Conservation (phyloP, 2,113 vertebrate genomes). For the Neotragus moschatus region DNA sequence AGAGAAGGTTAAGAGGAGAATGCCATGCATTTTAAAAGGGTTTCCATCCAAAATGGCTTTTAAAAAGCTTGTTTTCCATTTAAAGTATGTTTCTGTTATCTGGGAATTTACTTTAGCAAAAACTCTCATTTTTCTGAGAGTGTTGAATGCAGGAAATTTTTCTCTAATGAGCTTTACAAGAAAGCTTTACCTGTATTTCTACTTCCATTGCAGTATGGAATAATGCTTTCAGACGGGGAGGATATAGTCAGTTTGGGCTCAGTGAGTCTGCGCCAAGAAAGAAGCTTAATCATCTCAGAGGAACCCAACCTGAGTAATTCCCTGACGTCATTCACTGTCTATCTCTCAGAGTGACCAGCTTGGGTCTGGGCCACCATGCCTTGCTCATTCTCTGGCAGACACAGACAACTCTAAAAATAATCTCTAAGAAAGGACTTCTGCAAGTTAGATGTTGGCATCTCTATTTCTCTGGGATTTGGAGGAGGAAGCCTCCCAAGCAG, state of each 20-base stretch:
- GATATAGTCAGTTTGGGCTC: conserved; percentile 41
- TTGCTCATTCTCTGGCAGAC: conserved; percentile 68
- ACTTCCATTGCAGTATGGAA: not conserved
- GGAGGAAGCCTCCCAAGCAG: not conserved
- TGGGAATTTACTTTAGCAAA: conserved; percentile 29
- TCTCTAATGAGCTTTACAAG: conserved; percentile 8
- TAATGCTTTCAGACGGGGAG: conserved; percentile 25
- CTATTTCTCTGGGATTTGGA: not conserved
- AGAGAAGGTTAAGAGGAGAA: conserved; percentile 44
- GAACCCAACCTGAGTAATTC: conserved; percentile 69
- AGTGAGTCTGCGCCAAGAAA: conserved; percentile 52
- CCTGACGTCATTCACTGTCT: conserved; percentile 66
- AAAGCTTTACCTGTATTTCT: conserved; percentile 25
- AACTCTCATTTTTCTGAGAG: not conserved
- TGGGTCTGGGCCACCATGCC: conserved; percentile 54
- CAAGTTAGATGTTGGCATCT: conserved; percentile 34
- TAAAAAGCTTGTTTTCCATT: not conserved
- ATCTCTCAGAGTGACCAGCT: conserved; percentile 52
- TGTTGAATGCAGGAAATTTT: not conserved
- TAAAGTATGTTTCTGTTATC: conserved; percentile 7
- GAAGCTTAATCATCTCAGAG: conserved; percentile 64
- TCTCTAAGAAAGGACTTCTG: conserved; percentile 52
- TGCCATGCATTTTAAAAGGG: conserved; percentile 24
- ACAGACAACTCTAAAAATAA: conserved; percentile 68
- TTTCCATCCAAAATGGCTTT: not conserved